Evolutionary conservation across 1,140 invertebrate genomes (phyloP).

Genomic region (Ceratitis capitata): DNA sequence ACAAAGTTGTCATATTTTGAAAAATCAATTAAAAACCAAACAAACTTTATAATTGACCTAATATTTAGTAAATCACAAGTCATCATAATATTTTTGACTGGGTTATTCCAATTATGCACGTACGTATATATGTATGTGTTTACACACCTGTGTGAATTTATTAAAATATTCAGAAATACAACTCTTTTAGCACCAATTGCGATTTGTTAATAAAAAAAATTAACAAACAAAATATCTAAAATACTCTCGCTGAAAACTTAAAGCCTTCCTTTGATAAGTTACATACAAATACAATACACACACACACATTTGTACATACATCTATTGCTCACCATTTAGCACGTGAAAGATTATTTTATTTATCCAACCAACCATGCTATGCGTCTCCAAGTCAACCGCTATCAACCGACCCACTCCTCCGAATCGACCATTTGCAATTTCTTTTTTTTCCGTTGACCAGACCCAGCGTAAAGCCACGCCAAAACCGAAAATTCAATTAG

Average conservation of each 20-base stretch:
- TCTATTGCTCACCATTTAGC: not conserved
- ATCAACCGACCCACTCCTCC: too few species aligned
- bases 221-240: not conserved
- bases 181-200: not conserved
- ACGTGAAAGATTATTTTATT: not conserved
- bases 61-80: too few species aligned
- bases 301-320: not conserved
- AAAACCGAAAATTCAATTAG: constrained; percentile 14
- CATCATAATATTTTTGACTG: too few species aligned
- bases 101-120: too few species aligned
- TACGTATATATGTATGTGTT: too few species aligned
- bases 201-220: not conserved
- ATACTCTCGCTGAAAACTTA: not conserved
- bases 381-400: not conserved
- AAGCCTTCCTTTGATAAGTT: not conserved
- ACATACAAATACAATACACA: not conserved
- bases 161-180: not conserved
- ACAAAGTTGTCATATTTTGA: too few species aligned
- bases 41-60: too few species aligned
- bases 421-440: not conserved
- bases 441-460: not conserved
- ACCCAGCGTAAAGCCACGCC: not conserved
- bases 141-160: not conserved
- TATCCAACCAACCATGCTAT: not conserved
- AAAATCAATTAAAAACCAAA: too few species aligned